Percentiles rank a stretch among this genome's conserved stretches.
These are phyloP conservation scores for Magallana gigas DNA, from an alignment of 1,140 invertebrate genomes.

Conservation along the genomic window DNA sequence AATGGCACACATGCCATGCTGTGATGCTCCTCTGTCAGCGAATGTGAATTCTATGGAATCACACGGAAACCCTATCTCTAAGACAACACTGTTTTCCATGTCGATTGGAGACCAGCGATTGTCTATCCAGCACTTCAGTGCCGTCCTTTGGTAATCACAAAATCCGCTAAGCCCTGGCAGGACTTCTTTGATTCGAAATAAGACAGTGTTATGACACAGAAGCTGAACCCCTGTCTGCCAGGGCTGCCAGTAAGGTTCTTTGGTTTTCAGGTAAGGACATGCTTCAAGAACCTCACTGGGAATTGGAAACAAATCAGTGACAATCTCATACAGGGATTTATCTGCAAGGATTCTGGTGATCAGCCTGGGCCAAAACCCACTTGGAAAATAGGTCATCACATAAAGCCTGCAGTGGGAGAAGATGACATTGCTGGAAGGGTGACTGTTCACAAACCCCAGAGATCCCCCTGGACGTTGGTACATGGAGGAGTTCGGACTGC, in stretches of 20 bases:
- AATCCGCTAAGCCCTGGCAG: conserved; percentile 74
- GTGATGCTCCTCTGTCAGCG: conserved; percentile 39
- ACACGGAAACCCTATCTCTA: conserved; percentile 92
- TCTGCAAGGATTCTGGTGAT: conserved; percentile 95
- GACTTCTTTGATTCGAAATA: conserved; percentile 71
- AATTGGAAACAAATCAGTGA: conserved; percentile 63
- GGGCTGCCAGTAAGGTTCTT: conserved; percentile 91
- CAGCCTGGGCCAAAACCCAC: conserved; percentile 97
- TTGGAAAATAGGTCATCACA: conserved; percentile 96
- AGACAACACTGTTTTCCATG: conserved; percentile 87
- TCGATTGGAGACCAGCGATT: conserved; percentile 82
- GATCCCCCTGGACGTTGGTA: background rate
- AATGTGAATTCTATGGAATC: conserved; percentile 77
- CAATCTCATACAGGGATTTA: conserved; percentile 79
- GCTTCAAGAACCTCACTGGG: conserved; percentile 59
- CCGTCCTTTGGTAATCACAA: conserved; percentile 79
- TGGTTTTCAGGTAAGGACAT: conserved; percentile 61
- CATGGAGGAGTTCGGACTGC: background rate
- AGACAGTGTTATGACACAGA: conserved; percentile 83
- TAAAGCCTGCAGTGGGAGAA: conserved; percentile 79
- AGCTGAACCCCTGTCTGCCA: conserved; percentile 97
- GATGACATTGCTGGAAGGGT: conserved; percentile 68
- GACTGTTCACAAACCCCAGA: conserved; percentile 55
- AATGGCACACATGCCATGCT: conserved; percentile 29
- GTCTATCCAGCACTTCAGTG: conserved; percentile 71